These are phyloP conservation scores for Oreochromis aureus DNA, from an alignment of 2,113 vertebrate species.

Conservation along the genomic window DNA sequence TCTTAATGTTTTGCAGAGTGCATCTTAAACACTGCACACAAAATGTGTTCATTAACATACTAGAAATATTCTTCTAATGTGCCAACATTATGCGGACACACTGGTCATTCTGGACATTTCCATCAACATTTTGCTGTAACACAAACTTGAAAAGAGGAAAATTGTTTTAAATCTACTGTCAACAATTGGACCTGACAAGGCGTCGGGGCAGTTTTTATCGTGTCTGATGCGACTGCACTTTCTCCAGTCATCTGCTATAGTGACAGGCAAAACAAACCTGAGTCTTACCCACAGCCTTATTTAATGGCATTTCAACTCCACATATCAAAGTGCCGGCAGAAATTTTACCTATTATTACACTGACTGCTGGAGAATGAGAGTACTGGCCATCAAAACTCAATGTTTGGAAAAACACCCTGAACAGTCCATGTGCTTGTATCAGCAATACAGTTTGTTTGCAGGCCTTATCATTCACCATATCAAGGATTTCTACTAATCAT, in stretches of 20 bases:
- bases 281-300: background rate
- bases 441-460: background rate
- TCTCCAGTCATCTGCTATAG: background rate
- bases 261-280: conserved; percentile 32
- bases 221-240: conserved; percentile 1
- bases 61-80: conserved; percentile 1
- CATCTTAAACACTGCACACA: conserved; percentile 9
- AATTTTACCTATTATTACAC: background rate
- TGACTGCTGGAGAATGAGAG: conserved; percentile 18
- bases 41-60: conserved; percentile 15
- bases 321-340: background rate
- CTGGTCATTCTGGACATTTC: background rate
- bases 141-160: background rate
- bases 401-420: background rate
- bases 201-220: background rate
- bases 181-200: conserved; percentile 1
- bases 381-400: background rate
- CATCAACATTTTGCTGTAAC: background rate
- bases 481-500: background rate
- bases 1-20: background rate
- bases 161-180: background rate
- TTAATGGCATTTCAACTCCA: background rate
- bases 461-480: background rate
- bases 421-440: background rate
- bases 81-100: background rate